phyloP scores from a whole-genome alignment of 2,797 vertebrate genomes.

The Acrossocheilus fasciatus region DNA sequence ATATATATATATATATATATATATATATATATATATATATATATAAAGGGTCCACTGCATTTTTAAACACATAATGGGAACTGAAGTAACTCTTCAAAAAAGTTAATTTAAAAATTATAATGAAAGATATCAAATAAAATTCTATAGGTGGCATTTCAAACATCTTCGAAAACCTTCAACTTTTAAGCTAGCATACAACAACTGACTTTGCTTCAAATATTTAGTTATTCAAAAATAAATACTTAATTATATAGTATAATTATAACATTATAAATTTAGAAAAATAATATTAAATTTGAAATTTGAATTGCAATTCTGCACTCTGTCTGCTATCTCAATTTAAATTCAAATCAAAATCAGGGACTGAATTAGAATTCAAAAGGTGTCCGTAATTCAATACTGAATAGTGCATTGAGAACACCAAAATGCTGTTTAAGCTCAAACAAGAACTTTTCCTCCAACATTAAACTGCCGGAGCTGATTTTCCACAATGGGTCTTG shows the following conservation, averaged over 20 bases:
- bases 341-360: background rate
- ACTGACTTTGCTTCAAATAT: background rate
- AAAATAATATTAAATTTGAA: no score
- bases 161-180: background rate
- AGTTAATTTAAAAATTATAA: background rate
- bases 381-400: background rate
- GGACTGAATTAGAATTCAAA: background rate
- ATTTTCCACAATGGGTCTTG: constrained; percentile 5
- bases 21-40: no score
- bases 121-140: background rate
- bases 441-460: background rate
- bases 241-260: background rate
- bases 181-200: background rate
- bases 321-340: background rate
- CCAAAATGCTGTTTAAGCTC: background rate
- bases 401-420: background rate
- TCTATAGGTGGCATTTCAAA: background rate
- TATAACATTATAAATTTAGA: background rate
- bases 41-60: no score
- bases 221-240: background rate
- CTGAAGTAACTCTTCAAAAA: background rate
- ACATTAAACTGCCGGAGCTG: background rate
- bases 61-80: no score
- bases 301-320: background rate
- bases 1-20: no score